Base-by-base conservation (phyloP, 30 jellyfish, hydroid and myxozoan species). In the Hydractinia echinata region DNA sequence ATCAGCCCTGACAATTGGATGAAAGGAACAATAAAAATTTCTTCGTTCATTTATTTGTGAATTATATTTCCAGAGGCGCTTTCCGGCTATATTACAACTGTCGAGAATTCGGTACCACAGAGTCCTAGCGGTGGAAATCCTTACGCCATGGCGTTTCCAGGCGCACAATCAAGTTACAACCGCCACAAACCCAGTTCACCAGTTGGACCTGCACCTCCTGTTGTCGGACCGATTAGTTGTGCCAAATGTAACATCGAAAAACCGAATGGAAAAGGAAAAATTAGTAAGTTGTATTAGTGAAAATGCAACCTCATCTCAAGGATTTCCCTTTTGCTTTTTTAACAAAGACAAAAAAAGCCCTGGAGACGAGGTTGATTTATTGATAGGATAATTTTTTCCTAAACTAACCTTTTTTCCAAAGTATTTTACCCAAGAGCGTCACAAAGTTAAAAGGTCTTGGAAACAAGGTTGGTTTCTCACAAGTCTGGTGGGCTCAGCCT, bases 141-240 rank as follows among this genome's bases (percentile, higher is more conserved):
- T 5, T 71, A 71, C 81, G 81, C 81, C 81, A 50, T 30, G 60
- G 60, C 55, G 13, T 58, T 58, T 11, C 69, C 69, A 58, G 69
- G 69, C 19, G 69, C 69, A 13, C 16, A 13, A 58, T 18, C 15
- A 30, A 13, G 19, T 44, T 13, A 44, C 39, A n/a, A 64, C 39
- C 74, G 74, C 19, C 19, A 64, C 39, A 64, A 64, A 64, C 74
- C 74, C 0, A n/a, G 51, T 44, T 64, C 74, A n/a, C 74, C 74
- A 4, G 62, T 74, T 74, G 83, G 19, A 74, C 83, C 83, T 10
- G 83, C 83, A 8, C 85, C 79, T 48, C 85, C 85, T 10, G 79
- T 77, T 20, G 85, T 58, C 13, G 79, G 80, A 7, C 55, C 85
- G 55, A 79, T 77, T 14, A 53, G 80, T 18, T 77, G 85, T 61